phyloP scores from a whole-genome alignment of 2,888 invertebrate genomes.

The Trichopoda pennipes region DNA sequence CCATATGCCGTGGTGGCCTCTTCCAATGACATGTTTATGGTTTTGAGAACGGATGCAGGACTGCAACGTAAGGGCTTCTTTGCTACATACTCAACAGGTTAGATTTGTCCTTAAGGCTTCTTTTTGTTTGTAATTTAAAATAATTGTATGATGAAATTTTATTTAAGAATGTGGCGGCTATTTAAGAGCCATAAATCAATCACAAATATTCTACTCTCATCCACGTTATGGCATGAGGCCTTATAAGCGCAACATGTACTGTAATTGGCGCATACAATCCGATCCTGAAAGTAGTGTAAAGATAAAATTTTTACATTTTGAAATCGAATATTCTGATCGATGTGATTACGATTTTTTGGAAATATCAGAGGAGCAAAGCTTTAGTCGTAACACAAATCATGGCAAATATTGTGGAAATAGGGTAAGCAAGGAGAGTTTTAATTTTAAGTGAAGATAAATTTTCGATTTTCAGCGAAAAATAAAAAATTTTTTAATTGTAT shows the following conservation, averaged over 20 bases:
- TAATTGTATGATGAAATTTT: not conserved
- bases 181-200: conserved; percentile 88
- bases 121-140: not conserved
- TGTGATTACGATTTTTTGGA: conserved; percentile 97
- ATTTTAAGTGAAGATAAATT: not conserved
- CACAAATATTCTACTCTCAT: conserved; percentile 95
- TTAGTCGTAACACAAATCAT: conserved; percentile 83
- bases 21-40: conserved; percentile 95
- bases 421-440: conserved; percentile 81
- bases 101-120: conserved; percentile 26
- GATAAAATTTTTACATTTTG: conserved; percentile 89
- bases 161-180: conserved; percentile 95
- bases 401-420: conserved; percentile 94
- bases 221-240: conserved; percentile 94
- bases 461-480: no score
- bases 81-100: conserved; percentile 95
- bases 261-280: conserved; percentile 97
- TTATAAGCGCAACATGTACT: conserved; percentile 93
- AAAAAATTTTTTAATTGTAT: not conserved
- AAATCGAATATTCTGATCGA: conserved; percentile 90
- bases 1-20: conserved; percentile 93
- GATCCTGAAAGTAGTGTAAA: conserved; percentile 90
- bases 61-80: conserved; percentile 97
- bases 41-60: conserved; percentile 96
- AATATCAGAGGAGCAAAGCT: conserved; percentile 88